Evolutionary conservation across 2,888 invertebrate genomes (phyloP), one percentile per base, ranked within the genome.

Genomic region (Agrilus cyanescens): DNA sequence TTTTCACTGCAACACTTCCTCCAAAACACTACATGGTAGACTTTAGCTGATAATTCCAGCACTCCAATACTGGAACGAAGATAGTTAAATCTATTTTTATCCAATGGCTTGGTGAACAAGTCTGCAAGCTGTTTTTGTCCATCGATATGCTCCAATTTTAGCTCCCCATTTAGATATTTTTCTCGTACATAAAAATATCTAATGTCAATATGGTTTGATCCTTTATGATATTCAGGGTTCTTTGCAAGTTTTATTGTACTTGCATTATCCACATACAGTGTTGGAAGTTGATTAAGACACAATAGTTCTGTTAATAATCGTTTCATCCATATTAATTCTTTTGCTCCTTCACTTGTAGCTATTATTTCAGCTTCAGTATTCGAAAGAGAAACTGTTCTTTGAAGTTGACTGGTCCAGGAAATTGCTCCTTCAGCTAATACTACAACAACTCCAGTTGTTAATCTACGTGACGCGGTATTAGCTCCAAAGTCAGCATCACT

Each of bases 321-420:
- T 8, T 40, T 40, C 14, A 58, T 38, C 58, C 59, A 61, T 6
- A 61, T 46, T 6, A 53, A 15, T 39, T 59, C 59, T 40, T 53
- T 51, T 7, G 50, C 44, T 8, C 49, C 52, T 40, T 52, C 51
- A 44, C 53, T 53, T 5, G 54, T 57, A 13, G 59, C 57, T 10
- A 60, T 52, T 33, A 55, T 50, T 41, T 60, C 57, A 1, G 59
- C 48, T 44, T 53, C 50, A 6, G 56, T 59, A n/a, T 58, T 56
- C 1, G 56, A 60, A 18, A 57, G 46, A 12, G 57, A 46, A 12
- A 61, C 57, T 5, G 47, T 45, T 39, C 50, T 41, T 46, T 62
- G 61, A 31, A 52, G 37, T 43, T 54, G 45, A 30, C 57, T 59
- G 12, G 39, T 30, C 60, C 59, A 61, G 1, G 51, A 48, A 3